Conservation (phyloP, 1,140 invertebrate genomes). For the Carposina sasakii region DNA sequence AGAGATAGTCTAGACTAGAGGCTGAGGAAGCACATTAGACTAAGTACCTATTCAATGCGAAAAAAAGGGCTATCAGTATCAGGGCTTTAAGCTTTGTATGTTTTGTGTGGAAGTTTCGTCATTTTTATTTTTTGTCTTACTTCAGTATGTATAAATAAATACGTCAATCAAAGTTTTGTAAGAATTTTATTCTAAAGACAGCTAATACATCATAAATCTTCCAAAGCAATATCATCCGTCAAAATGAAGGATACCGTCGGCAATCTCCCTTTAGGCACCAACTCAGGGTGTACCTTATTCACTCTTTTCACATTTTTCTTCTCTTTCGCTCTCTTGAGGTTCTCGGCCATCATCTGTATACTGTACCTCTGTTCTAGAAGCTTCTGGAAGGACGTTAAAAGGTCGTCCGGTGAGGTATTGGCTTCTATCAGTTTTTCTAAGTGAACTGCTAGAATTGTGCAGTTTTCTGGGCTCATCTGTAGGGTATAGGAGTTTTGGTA, state of each 20-base stretch:
- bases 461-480: constrained; percentile 31
- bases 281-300: constrained; percentile 20
- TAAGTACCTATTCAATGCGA: no score
- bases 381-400: constrained; percentile 22
- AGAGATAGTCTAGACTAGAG: no score
- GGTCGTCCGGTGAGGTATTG: constrained; percentile 4
- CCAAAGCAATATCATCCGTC: no score
- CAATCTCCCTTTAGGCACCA: constrained; percentile 11
- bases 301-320: constrained; percentile 14
- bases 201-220: no score
- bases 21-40: no score
- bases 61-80: no score
- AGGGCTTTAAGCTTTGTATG: no score
- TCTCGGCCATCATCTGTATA: constrained; percentile 22
- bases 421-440: constrained; percentile 24
- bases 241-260: constrained; percentile 22
- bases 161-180: no score
- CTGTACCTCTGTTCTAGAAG: constrained; percentile 31
- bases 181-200: no score
- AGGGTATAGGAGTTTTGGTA: not conserved
- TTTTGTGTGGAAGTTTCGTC: no score
- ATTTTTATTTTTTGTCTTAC: no score
- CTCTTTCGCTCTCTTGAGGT: constrained; percentile 22
- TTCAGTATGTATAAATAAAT: no score
- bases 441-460: constrained; percentile 30